Base-by-base conservation (phyloP, 2,888 invertebrate genomes). In the Escarpia spicata region DNA sequence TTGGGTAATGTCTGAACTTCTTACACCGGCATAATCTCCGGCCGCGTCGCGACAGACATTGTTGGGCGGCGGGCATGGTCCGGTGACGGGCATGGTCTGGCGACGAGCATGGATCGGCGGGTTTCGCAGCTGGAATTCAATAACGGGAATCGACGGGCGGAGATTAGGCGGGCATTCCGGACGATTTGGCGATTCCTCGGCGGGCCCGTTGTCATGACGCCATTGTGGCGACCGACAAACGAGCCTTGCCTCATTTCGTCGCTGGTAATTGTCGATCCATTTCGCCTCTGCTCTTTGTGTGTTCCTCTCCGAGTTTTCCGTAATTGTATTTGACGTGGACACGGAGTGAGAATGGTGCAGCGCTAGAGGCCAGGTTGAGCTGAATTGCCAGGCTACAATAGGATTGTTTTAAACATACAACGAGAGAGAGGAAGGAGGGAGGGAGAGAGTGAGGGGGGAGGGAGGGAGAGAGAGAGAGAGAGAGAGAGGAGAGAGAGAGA, bases 181-280 rank as follows among this genome's bases (percentile, higher is more conserved):
- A 75, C 75, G 75, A 75, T 75, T 75, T 75, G 75, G 75, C 75
- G 75, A 75, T 75, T 75, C 75, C 75, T 75, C 75, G n/a, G 75
- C 75, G 75, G 75, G 75, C 26, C 12, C 75, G 75, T 75, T 75
- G 75, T 26, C 75, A 75, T 26, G 75, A 75, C 75, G 75, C 75
- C 75, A 75, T 75, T 75, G 75, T 75, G 75, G 75, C 75, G n/a
- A 75, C 75, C 75, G 6, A 3, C 26, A 75, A 75, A 75, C 75
- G 75, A 75, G 75, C 75, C 26, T 75, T n/a, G 75, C 75, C 3
- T 75, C 75, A 75, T 75, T 75, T 75, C 75, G 75, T 75, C 75
- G 75, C 75, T 75, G 75, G n/a, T 75, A 75, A 75, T 75, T 75
- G 75, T 75, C 75, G 75, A 75, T 75, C 75, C 75, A 75, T 75